These are phyloP conservation scores for Cephalopterus ornatus DNA, from an alignment of 2,113 vertebrate genomes.

Conservation along the genomic window DNA sequence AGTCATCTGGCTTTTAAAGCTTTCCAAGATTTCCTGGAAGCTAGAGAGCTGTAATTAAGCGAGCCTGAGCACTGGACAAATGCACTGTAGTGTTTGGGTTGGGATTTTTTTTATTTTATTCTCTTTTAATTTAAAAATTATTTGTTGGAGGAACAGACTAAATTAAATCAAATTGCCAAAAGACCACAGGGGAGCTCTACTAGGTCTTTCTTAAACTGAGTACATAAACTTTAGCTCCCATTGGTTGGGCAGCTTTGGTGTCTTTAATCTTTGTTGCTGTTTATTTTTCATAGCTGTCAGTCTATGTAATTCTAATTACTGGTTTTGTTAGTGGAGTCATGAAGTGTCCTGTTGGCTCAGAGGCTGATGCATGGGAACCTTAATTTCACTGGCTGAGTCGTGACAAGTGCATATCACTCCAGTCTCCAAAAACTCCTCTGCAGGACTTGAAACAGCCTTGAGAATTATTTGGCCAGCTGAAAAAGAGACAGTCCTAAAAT, in stretches of 20 bases:
- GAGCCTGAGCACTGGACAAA: not conserved
- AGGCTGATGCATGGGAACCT: conserved; percentile 27
- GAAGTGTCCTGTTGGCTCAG: conserved; percentile 19
- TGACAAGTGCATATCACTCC: conserved; percentile 17
- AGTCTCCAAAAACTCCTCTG: conserved; percentile 5
- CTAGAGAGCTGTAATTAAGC: not conserved
- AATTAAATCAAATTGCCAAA: conserved; percentile 55
- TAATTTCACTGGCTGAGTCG: not conserved
- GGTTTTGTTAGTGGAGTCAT: conserved; percentile 45
- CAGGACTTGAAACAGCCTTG: conserved; percentile 34
- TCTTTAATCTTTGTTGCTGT: conserved; percentile 57
- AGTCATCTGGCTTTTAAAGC: not conserved
- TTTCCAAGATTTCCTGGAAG: conserved; percentile 18
- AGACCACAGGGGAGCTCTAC: conserved; percentile 31
- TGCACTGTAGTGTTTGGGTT: not conserved
- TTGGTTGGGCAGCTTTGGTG: not conserved
- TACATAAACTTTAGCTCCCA: conserved; percentile 25
- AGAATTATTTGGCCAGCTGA: conserved; percentile 42
- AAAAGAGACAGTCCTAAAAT: conserved; percentile 57
- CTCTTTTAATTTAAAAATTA: conserved; percentile 58
- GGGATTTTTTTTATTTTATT: not conserved
- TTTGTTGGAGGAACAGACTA: conserved; percentile 44
- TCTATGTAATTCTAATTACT: conserved; percentile 54
- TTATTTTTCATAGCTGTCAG: conserved; percentile 63
- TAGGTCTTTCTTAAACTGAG: conserved; percentile 17